Percentiles rank a stretch among this genome's conserved stretches.
Conservation (phyloP, 2,113 vertebrate species). For the Bubo blakistoni region DNA sequence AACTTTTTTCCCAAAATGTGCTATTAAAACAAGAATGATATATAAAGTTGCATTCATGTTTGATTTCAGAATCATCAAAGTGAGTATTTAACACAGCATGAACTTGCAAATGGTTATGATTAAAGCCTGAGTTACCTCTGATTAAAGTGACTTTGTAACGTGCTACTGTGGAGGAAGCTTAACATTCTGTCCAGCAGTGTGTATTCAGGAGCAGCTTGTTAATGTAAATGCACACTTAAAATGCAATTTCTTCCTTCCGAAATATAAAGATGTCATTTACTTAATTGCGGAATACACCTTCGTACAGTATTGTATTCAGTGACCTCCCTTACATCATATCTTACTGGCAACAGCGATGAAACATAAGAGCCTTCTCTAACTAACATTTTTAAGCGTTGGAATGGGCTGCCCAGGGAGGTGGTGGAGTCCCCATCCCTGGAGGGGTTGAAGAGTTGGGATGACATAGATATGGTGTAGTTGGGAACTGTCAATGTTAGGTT, state of each 20-base stretch:
- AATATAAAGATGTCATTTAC: neutral
- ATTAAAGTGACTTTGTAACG: too few species aligned
- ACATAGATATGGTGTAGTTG: too few species aligned
- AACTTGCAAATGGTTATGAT: too few species aligned
- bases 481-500: too few species aligned
- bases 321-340: accelerated
- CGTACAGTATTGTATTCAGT: neutral
- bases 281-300: neutral
- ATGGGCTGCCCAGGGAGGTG: neutral
- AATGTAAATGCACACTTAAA: neutral
- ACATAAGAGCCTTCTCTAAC: too few species aligned
- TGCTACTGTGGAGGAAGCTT: too few species aligned
- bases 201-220: neutral
- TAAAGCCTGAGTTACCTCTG: too few species aligned
- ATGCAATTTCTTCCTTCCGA: neutral
- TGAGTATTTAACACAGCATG: too few species aligned
- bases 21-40: neutral
- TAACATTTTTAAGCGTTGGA: neutral
- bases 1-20: neutral
- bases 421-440: too few species aligned
- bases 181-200: neutral
- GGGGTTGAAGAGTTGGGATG: too few species aligned
- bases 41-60: too few species aligned
- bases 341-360: neutral
- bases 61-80: too few species aligned